These are phyloP conservation scores for Orthonyx spaldingii DNA, from an alignment of 2,113 vertebrate species.

Conservation along the genomic window DNA sequence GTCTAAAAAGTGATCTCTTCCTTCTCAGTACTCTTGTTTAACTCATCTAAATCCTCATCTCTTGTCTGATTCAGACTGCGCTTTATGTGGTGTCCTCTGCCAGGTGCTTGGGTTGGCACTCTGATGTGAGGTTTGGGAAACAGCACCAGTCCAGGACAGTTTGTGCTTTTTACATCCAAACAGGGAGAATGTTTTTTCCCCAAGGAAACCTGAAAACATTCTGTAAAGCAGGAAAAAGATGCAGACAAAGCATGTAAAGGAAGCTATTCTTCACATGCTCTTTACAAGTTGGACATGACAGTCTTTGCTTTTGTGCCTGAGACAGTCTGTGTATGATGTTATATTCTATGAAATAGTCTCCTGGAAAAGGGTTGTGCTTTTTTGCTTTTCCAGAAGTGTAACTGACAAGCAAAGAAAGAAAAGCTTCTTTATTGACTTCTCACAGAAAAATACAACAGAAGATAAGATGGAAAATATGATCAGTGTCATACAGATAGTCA, in stretches of 20 bases:
- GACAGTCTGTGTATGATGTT: background rate
- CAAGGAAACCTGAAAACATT: background rate
- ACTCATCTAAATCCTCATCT: background rate
- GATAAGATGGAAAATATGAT: background rate
- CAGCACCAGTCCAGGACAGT: background rate
- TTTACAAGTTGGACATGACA: background rate
- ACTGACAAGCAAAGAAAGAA: background rate
- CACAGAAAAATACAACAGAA: background rate
- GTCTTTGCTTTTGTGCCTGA: background rate
- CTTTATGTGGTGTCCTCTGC: rapidly evolving
- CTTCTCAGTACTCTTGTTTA: background rate
- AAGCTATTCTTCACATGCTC: background rate
- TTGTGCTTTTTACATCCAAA: background rate
- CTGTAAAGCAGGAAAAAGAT: background rate
- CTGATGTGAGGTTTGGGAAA: background rate
- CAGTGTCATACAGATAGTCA: background rate
- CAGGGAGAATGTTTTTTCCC: background rate
- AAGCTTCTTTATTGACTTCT: background rate
- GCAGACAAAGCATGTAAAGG: background rate
- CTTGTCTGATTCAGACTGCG: background rate
- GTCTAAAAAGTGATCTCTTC: background rate
- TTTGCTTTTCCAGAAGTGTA: background rate
- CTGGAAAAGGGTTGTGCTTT: background rate
- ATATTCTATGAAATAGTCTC: background rate
- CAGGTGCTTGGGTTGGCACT: background rate